Evolutionary conservation across 2,888 invertebrate species (phyloP).

Genomic region (Cantharis lateralis): DNA sequence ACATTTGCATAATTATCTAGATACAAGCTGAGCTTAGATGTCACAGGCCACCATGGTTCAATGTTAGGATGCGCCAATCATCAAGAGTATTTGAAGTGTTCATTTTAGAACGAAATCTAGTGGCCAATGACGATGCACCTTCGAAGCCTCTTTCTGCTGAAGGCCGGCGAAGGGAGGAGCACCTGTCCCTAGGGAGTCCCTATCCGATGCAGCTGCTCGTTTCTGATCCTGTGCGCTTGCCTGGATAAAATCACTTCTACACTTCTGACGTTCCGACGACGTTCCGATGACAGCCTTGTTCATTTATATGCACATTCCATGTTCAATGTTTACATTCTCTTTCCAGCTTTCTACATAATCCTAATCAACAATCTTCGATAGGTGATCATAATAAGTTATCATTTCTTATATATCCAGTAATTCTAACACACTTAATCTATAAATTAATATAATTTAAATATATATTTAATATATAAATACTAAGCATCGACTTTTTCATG

Average conservation of each 20-base stretch:
- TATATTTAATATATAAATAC: no score
- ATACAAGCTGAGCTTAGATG: conserved; percentile 35
- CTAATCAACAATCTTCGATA: background rate
- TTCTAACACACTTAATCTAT: background rate
- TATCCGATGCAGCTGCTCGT: conserved; percentile 38
- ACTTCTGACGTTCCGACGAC: conserved; percentile 41
- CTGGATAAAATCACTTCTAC: conserved; percentile 49
- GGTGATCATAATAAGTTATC: background rate
- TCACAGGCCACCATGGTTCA: conserved; percentile 41
- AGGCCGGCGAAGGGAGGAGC: conserved; percentile 39
- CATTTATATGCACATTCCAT: conserved; percentile 10
- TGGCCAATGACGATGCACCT: conserved; percentile 35
- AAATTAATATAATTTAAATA: background rate
- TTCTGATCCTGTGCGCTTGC: conserved; percentile 42
- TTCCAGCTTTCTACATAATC: background rate
- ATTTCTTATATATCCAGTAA: background rate
- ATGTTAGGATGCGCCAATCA: conserved; percentile 40
- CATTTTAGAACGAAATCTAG: conserved; percentile 36
- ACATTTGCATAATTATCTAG: conserved; percentile 51
- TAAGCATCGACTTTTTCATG: no score
- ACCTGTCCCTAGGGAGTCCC: conserved; percentile 35
- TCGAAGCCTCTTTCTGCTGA: conserved; percentile 35
- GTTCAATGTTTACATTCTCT: conserved; percentile 1
- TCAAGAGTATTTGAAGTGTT: conserved; percentile 37
- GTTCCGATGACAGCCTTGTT: conserved; percentile 21